These are phyloP conservation scores for Cyprinodon brontotheroides DNA, from an alignment of 2,113 vertebrate species.

Conservation along the genomic window DNA sequence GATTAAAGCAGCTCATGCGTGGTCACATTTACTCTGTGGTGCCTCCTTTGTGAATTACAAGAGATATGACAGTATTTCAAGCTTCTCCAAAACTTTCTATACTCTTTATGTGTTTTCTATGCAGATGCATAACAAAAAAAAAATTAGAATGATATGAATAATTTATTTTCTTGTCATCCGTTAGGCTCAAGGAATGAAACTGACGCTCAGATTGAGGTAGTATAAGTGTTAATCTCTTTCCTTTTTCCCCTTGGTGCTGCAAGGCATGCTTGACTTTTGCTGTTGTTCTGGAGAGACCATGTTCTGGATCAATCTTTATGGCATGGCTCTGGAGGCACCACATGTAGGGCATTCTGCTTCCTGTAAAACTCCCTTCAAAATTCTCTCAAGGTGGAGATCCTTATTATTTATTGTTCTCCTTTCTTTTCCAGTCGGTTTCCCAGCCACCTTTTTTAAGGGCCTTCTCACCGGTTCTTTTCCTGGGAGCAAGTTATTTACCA, in stretches of 20 bases:
- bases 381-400: no score
- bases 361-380: no score
- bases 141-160: background rate
- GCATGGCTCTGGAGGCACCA: no score
- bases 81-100: background rate
- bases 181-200: background rate
- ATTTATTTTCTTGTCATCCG: no score
- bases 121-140: background rate
- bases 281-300: background rate
- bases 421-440: no score
- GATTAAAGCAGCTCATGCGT: background rate
- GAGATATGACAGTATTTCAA: background rate
- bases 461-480: no score
- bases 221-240: background rate
- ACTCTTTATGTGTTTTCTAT: background rate
- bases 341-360: no score
- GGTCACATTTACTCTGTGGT: background rate
- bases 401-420: no score
- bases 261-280: background rate
- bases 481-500: no score
- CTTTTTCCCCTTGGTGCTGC: background rate
- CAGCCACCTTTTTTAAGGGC: no score
- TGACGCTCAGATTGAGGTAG: background rate
- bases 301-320: background rate
- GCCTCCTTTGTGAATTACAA: background rate